phyloP scores from a whole-genome alignment of 2,113 vertebrate genomes.

The Panurus biarmicus region DNA sequence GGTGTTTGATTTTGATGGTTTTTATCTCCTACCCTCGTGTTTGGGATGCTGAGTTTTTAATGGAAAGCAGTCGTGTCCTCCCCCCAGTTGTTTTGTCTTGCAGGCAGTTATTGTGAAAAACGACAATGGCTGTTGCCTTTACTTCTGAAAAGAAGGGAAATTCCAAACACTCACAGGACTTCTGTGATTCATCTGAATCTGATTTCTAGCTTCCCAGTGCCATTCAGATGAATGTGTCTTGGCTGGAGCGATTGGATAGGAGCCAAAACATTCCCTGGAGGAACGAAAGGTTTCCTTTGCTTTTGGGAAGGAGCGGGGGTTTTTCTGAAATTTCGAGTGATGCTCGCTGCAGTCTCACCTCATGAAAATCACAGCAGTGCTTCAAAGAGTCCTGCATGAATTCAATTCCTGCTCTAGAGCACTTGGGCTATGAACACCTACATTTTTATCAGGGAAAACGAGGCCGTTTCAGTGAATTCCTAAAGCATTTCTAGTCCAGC shows the following conservation, averaged over 20 bases:
- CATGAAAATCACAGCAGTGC: not conserved
- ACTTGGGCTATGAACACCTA: not conserved
- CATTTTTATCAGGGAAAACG: not conserved
- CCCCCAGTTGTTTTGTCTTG: not conserved
- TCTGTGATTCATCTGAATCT: constrained; percentile 34
- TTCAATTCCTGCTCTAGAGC: not conserved
- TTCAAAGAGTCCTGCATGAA: not conserved
- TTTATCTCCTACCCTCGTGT: not conserved
- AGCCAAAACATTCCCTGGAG: not conserved
- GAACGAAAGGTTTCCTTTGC: not conserved
- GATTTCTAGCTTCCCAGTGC: constrained; percentile 28
- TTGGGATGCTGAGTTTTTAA: not conserved
- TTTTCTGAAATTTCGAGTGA: not conserved
- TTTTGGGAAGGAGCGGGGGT: not conserved
- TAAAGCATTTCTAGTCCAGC: not conserved
- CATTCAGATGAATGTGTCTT: constrained; percentile 15
- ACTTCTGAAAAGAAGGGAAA: constrained; percentile 32
- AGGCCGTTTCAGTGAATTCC: not conserved
- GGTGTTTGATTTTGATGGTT: not conserved
- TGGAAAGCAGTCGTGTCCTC: not conserved
- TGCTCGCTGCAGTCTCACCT: not conserved
- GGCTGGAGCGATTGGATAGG: not conserved
- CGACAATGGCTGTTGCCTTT: constrained; percentile 2
- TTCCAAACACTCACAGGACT: not conserved
- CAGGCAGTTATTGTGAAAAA: constrained; percentile 20